Evolutionary conservation across 37 sponge, comb jelly and placozoan genomes (phyloP), one percentile per base, ranked within the genome.

Genomic region (Axinella damicornis): DNA sequence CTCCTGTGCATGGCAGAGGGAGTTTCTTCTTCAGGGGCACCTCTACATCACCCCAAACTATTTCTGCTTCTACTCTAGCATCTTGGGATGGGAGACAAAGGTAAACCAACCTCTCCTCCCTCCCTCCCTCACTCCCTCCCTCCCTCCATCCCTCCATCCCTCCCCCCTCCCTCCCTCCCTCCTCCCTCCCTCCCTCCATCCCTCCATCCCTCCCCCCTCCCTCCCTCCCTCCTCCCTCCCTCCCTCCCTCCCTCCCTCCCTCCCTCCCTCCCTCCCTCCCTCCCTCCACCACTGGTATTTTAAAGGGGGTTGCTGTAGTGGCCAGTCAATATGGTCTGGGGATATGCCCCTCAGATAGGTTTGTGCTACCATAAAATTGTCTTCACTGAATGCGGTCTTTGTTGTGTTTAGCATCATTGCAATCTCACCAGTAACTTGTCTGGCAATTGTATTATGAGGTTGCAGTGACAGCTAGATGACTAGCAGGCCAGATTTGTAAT

Each of bases 1-100:
- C 69, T 80, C 89, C 24, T 92, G 93, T 61, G 85, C 89, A 21
- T 88, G 77, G 80, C 84, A 88, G 34, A 92, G 79, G 59, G 92
- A 92, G 37, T 56, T 90, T 2, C 61, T 92, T 53, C 55, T 80
- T 2, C 93, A 88, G 0, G 93, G 93, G 0, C 27, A 74, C 15
- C 39, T 92, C n/a, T 84, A 88, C 73, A 54, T 92, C 38, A 84
- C 93, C 5, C 6, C 46, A 15, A 74, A 84, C 54, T 76, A 58
- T 69, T 25, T 92, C 52, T 92, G 93, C 35, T 92, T 92, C 58
- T 79, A 88, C 72, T 84, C 84, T 24, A 80, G 36, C 65, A 59
- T 92, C 34, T 65, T 92, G 12, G 84, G 88, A 0, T 73, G 72
- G 73, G 89, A 82, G 38, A 83, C 72, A 20, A 83, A 89, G 90